Evolutionary conservation across 1,140 invertebrate species (phyloP).

Genomic region (Glossosoma conforme): DNA sequence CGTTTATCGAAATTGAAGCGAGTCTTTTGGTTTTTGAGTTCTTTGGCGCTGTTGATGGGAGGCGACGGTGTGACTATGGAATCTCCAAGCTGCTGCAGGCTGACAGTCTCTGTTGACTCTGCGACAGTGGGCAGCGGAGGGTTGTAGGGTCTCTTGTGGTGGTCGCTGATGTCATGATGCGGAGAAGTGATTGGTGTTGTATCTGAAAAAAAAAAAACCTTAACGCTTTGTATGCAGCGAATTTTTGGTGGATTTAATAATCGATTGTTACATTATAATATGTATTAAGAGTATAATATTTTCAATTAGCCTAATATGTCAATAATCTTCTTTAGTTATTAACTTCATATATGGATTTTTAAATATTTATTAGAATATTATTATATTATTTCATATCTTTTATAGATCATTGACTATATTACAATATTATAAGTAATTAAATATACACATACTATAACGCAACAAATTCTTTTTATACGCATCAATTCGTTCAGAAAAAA

Average conservation of each 20-base stretch:
- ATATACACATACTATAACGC: too few relatives aligned
- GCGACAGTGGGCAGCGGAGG: conserved; percentile 41
- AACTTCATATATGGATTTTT: too few relatives aligned
- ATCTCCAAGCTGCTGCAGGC: conserved; percentile 6
- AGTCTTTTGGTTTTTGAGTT: conserved; percentile 11
- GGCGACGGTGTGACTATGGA: conserved; percentile 7
- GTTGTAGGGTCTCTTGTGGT: conserved; percentile 37
- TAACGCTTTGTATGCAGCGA: background rate
- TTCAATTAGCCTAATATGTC: too few relatives aligned
- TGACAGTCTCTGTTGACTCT: conserved; percentile 47
- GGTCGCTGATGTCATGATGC: conserved; percentile 32
- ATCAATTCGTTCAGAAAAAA: too few relatives aligned
- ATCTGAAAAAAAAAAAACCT: conserved; percentile 36
- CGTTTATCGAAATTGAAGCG: conserved; percentile 5
- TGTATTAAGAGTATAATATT: too few relatives aligned
- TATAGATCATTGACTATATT: too few relatives aligned
- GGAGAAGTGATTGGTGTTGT: conserved; percentile 46
- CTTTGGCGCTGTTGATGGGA: conserved; percentile 29
- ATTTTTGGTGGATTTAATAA: background rate
- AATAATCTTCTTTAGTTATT: too few relatives aligned
- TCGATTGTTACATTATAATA: too few relatives aligned
- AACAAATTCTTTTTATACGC: too few relatives aligned
- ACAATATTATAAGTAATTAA: too few relatives aligned
- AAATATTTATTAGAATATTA: too few relatives aligned
- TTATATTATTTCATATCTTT: too few relatives aligned